Evolutionary conservation across 2,113 vertebrate genomes (phyloP).

Genomic region (Neogobius melanostomus): DNA sequence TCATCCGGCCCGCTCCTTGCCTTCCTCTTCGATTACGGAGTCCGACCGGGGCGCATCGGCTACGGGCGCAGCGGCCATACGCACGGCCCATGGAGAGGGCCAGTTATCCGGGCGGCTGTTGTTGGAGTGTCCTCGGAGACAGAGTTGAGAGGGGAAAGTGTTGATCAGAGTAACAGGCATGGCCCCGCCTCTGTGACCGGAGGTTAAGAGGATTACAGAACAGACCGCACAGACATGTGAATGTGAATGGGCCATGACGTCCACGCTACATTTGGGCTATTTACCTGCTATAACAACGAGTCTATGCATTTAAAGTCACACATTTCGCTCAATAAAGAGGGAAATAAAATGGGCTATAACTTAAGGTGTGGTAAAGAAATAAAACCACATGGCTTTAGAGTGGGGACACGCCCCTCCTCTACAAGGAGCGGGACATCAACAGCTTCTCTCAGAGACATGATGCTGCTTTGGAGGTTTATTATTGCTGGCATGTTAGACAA

Average conservation of each 20-base stretch:
- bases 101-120: background rate
- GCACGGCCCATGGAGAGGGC: background rate
- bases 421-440: no score
- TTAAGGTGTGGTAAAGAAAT: no score
- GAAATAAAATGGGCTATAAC: no score
- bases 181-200: conserved; percentile 70
- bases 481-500: no score
- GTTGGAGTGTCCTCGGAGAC: conserved; percentile 25
- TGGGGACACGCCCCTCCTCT: no score
- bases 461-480: no score
- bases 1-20: conserved; percentile 54
- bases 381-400: no score
- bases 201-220: conserved; percentile 71
- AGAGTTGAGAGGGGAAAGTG: conserved; percentile 26
- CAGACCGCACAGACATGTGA: conserved; percentile 59
- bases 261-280: background rate
- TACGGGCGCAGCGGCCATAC: background rate
- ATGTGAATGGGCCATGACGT: conserved; percentile 52
- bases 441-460: no score
- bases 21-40: conserved; percentile 26
- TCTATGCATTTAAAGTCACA: no score
- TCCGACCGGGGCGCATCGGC: conserved; percentile 19
- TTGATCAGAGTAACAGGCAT: conserved; percentile 36
- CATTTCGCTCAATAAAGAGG: no score
- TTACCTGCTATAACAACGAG: background rate